Percentiles rank a stretch among this genome's conserved stretches.
These are phyloP conservation scores for Apogon talboti DNA, from an alignment of 2,797 vertebrate species.

Conservation along the genomic window DNA sequence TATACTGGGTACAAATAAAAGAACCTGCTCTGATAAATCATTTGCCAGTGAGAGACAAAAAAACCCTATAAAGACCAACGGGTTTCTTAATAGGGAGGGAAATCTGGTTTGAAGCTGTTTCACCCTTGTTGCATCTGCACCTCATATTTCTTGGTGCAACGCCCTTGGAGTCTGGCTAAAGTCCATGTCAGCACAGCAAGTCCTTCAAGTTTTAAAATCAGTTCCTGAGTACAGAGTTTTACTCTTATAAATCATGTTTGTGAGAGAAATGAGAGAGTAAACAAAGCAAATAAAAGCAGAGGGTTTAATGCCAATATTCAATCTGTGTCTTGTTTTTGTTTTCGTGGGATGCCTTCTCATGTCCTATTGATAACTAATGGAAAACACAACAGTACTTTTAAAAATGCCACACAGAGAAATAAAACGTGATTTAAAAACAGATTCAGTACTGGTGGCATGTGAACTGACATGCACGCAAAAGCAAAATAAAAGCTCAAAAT, in stretches of 20 bases:
- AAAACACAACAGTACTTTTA: too few relatives aligned
- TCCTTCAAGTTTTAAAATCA: background rate
- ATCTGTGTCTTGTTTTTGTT: too few relatives aligned
- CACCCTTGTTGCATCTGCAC: constrained; percentile 38
- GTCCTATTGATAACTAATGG: too few relatives aligned
- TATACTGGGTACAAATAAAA: too few relatives aligned
- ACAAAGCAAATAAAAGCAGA: constrained; percentile 2
- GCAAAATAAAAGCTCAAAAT: too few relatives aligned
- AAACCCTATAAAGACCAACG: constrained; percentile 15
- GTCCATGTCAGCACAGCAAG: constrained; percentile 27
- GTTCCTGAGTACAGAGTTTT: background rate
- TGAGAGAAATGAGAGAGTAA: constrained; percentile 10
- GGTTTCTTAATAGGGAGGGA: constrained; percentile 15
- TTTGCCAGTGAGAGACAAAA: constrained; percentile 1
- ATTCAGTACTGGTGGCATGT: too few relatives aligned
- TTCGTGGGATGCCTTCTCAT: too few relatives aligned
- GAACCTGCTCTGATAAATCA: too few relatives aligned
- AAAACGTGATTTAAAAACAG: too few relatives aligned
- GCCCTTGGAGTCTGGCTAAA: constrained; percentile 25
- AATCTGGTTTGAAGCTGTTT: constrained; percentile 34
- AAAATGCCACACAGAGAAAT: too few relatives aligned
- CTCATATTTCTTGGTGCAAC: constrained; percentile 42
- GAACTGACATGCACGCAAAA: too few relatives aligned
- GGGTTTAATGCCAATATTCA: background rate
- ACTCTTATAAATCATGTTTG: constrained; percentile 14